Percentiles rank a stretch among this genome's conserved stretches.
Conservation (phyloP, 2,797 vertebrate genomes). For the Rhodeus uyekii region DNA sequence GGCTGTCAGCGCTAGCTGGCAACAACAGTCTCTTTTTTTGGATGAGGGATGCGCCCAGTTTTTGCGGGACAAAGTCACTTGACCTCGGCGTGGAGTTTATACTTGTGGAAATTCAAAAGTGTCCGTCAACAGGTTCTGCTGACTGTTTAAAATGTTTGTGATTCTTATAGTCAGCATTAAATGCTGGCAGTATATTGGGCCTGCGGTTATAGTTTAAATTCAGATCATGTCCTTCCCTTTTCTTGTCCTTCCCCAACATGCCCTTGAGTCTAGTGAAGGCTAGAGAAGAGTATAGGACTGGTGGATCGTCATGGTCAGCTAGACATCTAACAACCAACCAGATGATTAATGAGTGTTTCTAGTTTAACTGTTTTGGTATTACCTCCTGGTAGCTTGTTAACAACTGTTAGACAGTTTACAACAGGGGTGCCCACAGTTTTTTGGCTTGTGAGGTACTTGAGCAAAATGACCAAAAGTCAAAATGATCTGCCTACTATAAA, state of each 20-base stretch:
- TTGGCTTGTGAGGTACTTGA: too few species aligned
- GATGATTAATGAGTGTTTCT: not conserved
- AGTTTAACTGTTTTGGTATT: not conserved
- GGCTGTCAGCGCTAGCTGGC: not conserved
- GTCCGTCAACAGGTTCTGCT: slow-evolving; percentile 13
- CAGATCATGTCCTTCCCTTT: not conserved
- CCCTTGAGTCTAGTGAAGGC: not conserved
- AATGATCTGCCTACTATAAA: too few species aligned
- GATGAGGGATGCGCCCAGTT: not conserved
- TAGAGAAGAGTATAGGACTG: not conserved
- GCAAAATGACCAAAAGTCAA: too few species aligned
- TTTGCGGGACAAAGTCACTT: not conserved
- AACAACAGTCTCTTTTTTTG: not conserved
- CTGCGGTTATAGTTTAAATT: slow-evolving; percentile 22
- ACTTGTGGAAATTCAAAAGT: not conserved
- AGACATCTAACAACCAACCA: not conserved
- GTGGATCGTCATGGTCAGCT: not conserved
- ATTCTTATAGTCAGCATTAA: slow-evolving; percentile 18
- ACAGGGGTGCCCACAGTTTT: too few species aligned
- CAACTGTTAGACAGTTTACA: not conserved
- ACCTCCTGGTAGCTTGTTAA: not conserved
- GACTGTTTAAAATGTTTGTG: slow-evolving; percentile 45
- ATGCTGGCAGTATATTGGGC: slow-evolving; percentile 1
- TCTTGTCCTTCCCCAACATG: not conserved
- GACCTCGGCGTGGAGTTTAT: not conserved